phyloP scores from a whole-genome alignment of 2,797 vertebrate species.

The Paguma larvata region DNA sequence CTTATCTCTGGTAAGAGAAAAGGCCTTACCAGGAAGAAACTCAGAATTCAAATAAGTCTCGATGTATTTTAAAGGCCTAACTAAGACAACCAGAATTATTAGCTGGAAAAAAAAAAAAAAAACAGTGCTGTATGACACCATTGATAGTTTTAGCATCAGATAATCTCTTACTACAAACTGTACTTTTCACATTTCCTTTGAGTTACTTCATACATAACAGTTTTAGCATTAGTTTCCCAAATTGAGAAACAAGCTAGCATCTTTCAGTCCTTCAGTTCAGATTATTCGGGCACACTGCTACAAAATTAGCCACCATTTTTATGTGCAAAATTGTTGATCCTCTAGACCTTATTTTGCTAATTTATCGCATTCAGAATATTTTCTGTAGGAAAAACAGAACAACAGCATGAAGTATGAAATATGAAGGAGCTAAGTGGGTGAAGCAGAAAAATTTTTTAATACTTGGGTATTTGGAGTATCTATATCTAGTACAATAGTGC shows the following conservation, averaged over 20 bases:
- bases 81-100: background rate
- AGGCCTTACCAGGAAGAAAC: background rate
- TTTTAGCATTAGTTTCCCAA: background rate
- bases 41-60: background rate
- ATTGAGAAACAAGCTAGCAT: background rate
- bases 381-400: background rate
- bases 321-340: background rate
- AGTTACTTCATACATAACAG: background rate
- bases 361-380: background rate
- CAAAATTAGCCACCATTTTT: background rate
- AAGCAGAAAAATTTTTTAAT: background rate
- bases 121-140: background rate
- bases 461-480: background rate
- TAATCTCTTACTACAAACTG: background rate
- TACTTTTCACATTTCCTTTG: background rate
- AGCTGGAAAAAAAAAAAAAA: background rate
- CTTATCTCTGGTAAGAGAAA: background rate
- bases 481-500: background rate
- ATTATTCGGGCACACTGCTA: background rate
- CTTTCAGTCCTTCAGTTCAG: background rate
- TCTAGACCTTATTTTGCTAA: background rate
- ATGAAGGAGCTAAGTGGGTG: background rate
- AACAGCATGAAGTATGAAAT: background rate
- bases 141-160: background rate
- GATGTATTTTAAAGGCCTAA: background rate